phyloP scores from a whole-genome alignment of 1,140 invertebrate species.

The Solenopsis invicta region DNA sequence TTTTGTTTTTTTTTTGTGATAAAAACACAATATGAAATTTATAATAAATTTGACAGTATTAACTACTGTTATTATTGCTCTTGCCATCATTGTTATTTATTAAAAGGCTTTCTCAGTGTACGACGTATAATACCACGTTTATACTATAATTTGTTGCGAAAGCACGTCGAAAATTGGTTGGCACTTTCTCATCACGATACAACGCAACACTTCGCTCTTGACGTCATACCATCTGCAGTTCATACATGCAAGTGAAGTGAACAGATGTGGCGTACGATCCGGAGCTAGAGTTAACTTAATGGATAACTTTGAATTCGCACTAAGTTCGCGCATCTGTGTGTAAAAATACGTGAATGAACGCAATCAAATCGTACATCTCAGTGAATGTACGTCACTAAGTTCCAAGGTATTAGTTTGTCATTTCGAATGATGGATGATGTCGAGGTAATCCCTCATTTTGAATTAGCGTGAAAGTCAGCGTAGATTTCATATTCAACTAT shows the following conservation, averaged over 20 bases:
- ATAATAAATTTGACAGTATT: neutral
- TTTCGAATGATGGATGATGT: conserved; percentile 41
- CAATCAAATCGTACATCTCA: conserved; percentile 49
- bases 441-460: conserved; percentile 14
- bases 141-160: neutral
- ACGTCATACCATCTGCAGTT: conserved; percentile 37
- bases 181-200: conserved; percentile 27
- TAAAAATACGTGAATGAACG: conserved; percentile 53
- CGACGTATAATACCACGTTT: neutral
- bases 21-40: neutral
- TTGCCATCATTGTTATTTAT: neutral
- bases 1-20: neutral
- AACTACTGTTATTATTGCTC: neutral
- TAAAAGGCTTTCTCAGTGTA: neutral
- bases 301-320: conserved; percentile 41
- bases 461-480: conserved; percentile 11
- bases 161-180: conserved; percentile 24
- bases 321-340: conserved; percentile 5
- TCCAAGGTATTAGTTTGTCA: conserved; percentile 38
- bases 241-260: conserved; percentile 16
- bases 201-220: conserved; percentile 28
- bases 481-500: neutral
- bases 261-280: conserved; percentile 23
- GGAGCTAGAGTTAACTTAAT: neutral
- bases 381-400: conserved; percentile 36